Base-by-base conservation (phyloP, 2,797 vertebrate species). In the Tokudaia muenninki region DNA sequence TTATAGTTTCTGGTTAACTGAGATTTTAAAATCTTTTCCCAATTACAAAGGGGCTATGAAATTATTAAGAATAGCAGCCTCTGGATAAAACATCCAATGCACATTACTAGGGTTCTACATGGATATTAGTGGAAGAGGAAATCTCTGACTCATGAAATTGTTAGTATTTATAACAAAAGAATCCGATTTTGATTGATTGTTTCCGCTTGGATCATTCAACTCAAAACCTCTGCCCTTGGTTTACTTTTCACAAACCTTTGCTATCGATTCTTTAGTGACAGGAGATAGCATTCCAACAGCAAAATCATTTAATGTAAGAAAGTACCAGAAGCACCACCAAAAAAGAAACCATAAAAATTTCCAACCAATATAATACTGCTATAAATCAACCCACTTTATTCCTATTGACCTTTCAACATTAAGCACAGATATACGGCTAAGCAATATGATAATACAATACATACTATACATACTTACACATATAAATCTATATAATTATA, bases 101-200 rank as follows among this genome's bases (percentile, higher is more conserved):
- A 65, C 89, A 91, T 57, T 21, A 47, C 7, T 90, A 37, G 78
- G 24, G 65, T n/a, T 6, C 70, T 74, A 14, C 16, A 10, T 87
- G 87, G 94, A 83, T 96, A 94, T 94, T 78, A n/a, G n/a, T 87
- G 8, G 65, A 77, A 92, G 4, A 96, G 8, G 52, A 93, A 95
- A 88, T 8, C 6, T 59, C 70, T 93, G 37, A 88, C 92, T 97
- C 92, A 94, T 50, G 95, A 13, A 80, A 90, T 87, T 94, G 17
- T 63, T 78, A 91, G 63, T 70, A 61, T 77, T 91, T 87, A 94
- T 87, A 92, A 29, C n/a, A 37, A 72, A 94, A 21, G 6, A 59
- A 93, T 57, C 9, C 14, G 78, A 29, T 78, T 78, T 84, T 1
- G 47, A 94, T 90, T 87, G 74, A 50, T 81, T 12, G 14, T 50